These are phyloP conservation scores for Cliona cf. orientalis DNA, from an alignment of 37 sponge, comb jelly and placozoan species.

Conservation along the genomic window DNA sequence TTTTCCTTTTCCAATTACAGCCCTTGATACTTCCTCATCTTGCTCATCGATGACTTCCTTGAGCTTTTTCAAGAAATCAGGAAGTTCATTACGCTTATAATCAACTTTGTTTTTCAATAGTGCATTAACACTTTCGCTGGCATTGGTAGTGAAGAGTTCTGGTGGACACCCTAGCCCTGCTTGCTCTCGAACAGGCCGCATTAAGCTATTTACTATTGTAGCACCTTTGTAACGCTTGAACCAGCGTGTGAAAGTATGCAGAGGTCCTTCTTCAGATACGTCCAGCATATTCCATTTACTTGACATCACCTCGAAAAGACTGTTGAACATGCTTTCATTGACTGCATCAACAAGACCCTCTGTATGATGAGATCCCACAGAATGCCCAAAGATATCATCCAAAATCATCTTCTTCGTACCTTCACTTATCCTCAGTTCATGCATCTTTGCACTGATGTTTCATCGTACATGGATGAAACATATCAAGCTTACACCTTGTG, in stretches of 20 bases:
- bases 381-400: slow-evolving; percentile 22
- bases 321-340: background rate
- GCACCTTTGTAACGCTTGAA: slow-evolving; percentile 15
- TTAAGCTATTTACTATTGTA: slow-evolving; percentile 25
- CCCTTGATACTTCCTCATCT: slow-evolving; percentile 27
- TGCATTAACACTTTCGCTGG: slow-evolving; percentile 46
- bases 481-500: slow-evolving; percentile 12
- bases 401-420: slow-evolving; percentile 7
- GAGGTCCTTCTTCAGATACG: background rate
- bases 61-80: slow-evolving; percentile 26
- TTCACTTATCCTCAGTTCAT: background rate
- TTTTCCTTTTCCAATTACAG: slow-evolving; percentile 46
- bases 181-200: slow-evolving; percentile 21
- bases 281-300: background rate
- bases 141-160: slow-evolving; percentile 34
- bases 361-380: background rate
- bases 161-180: slow-evolving; percentile 51
- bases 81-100: slow-evolving; percentile 38
- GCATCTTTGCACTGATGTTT: slow-evolving; percentile 33
- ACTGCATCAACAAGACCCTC: slow-evolving; percentile 36
- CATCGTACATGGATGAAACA: slow-evolving; percentile 53
- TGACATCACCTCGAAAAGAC: slow-evolving; percentile 1
- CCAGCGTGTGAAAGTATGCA: slow-evolving; percentile 9
- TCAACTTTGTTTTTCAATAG: slow-evolving; percentile 43
- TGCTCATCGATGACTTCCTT: slow-evolving; percentile 52